phyloP scores from a whole-genome alignment of 2,797 vertebrate genomes.

The Scolopax bukidnonensis region DNA sequence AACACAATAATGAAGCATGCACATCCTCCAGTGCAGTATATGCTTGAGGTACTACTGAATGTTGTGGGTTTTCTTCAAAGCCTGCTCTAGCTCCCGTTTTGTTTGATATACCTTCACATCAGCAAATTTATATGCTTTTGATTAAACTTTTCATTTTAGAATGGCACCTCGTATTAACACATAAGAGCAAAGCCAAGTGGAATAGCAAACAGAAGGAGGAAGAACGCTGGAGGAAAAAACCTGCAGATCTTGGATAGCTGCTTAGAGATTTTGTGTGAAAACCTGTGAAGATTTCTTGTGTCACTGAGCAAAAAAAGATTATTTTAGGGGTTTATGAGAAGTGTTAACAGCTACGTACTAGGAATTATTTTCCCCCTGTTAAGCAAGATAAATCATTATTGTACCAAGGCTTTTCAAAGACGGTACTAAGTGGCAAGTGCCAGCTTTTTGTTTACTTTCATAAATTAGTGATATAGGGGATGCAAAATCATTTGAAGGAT shows the following conservation, averaged over 20 bases:
- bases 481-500: constrained; percentile 17
- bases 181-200: constrained; percentile 13
- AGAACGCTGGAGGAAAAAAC: constrained; percentile 21
- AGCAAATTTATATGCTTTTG: constrained; percentile 28
- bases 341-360: constrained; percentile 4
- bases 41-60: not conserved
- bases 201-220: constrained; percentile 5
- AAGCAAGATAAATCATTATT: constrained; percentile 12
- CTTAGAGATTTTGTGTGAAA: constrained; percentile 43
- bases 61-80: constrained; percentile 24
- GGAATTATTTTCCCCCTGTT: not conserved
- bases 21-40: not conserved
- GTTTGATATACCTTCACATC: not conserved
- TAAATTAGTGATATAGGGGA: constrained; percentile 11
- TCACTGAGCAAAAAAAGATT: not conserved
- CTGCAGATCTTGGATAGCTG: constrained; percentile 11
- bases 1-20: not conserved
- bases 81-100: not conserved
- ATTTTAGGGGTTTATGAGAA: not conserved
- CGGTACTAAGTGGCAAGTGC: not conserved
- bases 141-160: constrained; percentile 24
- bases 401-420: not conserved
- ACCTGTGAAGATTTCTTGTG: constrained; percentile 36
- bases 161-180: constrained; percentile 18
- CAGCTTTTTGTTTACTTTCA: not conserved